Conservation (phyloP, 2,113 vertebrate species). For the Ameiurus melas region DNA sequence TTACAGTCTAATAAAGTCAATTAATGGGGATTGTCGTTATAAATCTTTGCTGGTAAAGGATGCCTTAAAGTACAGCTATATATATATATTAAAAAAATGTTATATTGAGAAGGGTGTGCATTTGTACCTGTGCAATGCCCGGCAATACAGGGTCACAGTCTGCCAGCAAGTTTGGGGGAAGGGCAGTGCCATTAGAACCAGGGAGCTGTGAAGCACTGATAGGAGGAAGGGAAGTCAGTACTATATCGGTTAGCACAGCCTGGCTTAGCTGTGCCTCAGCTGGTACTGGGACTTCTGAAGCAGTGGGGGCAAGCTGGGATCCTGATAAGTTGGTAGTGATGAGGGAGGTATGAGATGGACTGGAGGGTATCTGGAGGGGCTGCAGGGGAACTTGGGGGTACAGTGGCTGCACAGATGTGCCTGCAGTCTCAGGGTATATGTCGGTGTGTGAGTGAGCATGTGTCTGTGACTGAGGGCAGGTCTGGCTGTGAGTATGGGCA, state of each 20-base stretch:
- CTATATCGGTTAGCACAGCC: slow-evolving; percentile 59
- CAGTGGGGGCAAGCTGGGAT: slow-evolving; percentile 58
- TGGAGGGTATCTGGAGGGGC: slow-evolving; percentile 63
- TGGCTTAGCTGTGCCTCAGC: slow-evolving; percentile 63
- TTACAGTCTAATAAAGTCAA: neutral
- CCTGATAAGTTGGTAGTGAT: slow-evolving; percentile 59
- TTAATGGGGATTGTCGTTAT: neutral
- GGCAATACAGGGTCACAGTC: slow-evolving; percentile 74
- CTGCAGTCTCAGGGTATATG: slow-evolving; percentile 49
- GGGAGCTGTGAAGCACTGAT: slow-evolving; percentile 66
- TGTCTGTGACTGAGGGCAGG: slow-evolving; percentile 59
- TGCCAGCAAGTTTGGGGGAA: slow-evolving; percentile 70
- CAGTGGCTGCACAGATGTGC: slow-evolving; percentile 51
- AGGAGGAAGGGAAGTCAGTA: slow-evolving; percentile 66
- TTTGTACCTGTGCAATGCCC: slow-evolving; percentile 75
- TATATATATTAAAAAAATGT: neutral
- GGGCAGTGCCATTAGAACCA: slow-evolving; percentile 70
- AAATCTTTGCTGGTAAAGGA: neutral
- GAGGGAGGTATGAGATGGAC: slow-evolving; percentile 63
- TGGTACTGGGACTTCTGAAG: slow-evolving; percentile 62
- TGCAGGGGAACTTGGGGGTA: slow-evolving; percentile 59
- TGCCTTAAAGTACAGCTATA: neutral
- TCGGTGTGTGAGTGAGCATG: slow-evolving; percentile 63
- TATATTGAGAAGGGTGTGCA: slow-evolving; percentile 24
- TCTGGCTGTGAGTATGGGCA: slow-evolving; percentile 61